These are phyloP conservation scores for Anthoscopus minutus DNA, from an alignment of 2,113 vertebrate genomes.

Conservation along the genomic window DNA sequence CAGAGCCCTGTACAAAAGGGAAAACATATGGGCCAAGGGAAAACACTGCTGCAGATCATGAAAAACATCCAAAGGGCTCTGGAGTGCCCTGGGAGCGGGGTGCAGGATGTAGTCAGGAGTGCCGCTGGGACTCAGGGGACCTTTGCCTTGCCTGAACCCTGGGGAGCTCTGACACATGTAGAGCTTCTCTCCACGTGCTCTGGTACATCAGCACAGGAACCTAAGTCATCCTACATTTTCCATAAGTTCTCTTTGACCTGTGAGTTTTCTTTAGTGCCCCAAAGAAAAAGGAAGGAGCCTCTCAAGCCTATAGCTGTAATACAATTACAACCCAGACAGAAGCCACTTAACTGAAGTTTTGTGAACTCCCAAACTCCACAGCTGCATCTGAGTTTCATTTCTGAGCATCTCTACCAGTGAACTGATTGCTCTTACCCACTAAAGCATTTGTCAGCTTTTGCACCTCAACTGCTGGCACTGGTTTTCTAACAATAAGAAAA, in stretches of 20 bases:
- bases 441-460: neutral
- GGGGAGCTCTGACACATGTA: neutral
- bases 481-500: neutral
- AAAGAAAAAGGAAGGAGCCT: neutral
- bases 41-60: neutral
- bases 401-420: neutral
- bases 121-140: neutral
- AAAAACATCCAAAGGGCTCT: slow-evolving; percentile 22
- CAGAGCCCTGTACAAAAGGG: slow-evolving; percentile 4
- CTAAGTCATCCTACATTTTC: neutral
- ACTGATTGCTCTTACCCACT: neutral
- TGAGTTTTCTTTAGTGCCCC: neutral
- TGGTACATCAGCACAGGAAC: neutral
- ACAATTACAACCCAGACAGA: neutral
- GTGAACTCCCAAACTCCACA: neutral
- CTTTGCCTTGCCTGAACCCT: neutral
- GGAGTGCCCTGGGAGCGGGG: accelerated
- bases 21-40: slow-evolving; percentile 9
- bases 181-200: neutral
- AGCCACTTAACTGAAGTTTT: neutral
- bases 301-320: neutral
- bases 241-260: neutral
- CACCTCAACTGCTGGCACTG: neutral
- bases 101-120: neutral
- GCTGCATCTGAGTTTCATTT: neutral